Conservation (phyloP, 92 coral and sea anemone species). For the Nematostella vectensis region DNA sequence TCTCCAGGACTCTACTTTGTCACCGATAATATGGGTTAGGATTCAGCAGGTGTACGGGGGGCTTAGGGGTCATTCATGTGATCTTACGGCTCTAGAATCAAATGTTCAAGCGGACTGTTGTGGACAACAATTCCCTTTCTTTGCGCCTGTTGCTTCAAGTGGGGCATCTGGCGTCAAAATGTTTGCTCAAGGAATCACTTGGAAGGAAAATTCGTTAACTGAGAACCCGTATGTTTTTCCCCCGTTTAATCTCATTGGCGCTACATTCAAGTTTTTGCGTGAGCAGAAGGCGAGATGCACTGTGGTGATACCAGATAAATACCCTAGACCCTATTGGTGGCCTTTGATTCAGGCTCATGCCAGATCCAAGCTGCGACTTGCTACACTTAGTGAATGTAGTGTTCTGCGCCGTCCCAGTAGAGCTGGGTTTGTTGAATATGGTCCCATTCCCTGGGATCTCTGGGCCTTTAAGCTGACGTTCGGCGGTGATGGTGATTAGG, state of each 20-base stretch:
- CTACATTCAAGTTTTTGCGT: constrained; percentile 1
- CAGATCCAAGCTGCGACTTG: neutral
- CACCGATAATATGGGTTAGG: too few relatives aligned
- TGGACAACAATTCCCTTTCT: constrained; percentile 13
- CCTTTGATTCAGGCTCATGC: constrained; percentile 7
- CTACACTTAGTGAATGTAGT: neutral
- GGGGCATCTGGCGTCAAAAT: constrained; percentile 10
- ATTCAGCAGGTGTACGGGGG: too few relatives aligned
- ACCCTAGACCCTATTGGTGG: constrained; percentile 25
- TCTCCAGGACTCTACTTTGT: too few relatives aligned
- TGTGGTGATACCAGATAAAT: constrained; percentile 12
- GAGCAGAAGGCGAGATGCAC: constrained; percentile 19
- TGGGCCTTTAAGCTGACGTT: constrained; percentile 11
- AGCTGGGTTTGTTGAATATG: constrained; percentile 31
- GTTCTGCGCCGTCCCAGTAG: constrained; percentile 21
- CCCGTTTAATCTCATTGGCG: constrained; percentile 35
- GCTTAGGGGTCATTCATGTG: constrained; percentile 25
- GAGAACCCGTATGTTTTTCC: constrained; percentile 27
- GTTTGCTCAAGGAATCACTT: constrained; percentile 10
- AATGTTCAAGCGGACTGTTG: constrained; percentile 13
- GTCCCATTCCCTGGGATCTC: constrained; percentile 27
- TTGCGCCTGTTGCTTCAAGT: constrained; percentile 13
- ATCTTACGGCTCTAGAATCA: constrained; percentile 13
- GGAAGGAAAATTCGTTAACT: neutral
- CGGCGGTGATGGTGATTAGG: neutral